A percentile compares a stretch with the other conserved stretches of the same genome.
These are phyloP conservation scores for Pogonocherus hispidulus DNA, from an alignment of 2,888 invertebrate genomes.

Conservation along the genomic window DNA sequence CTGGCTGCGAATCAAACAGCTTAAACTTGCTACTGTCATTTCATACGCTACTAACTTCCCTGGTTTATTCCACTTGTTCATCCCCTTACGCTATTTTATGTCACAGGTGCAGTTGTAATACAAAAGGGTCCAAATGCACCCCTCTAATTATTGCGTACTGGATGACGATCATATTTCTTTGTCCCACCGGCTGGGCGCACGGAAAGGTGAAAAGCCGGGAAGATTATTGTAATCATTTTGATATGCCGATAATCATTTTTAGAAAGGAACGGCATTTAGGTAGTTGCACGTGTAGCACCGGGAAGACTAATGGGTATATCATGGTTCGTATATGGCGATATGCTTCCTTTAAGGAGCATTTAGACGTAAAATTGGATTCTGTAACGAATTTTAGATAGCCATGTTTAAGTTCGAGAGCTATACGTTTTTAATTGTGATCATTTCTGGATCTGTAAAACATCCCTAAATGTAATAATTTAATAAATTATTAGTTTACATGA, in stretches of 20 bases:
- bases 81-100: conserved; percentile 26
- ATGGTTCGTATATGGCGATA: conserved; percentile 15
- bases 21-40: neutral
- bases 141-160: conserved; percentile 13
- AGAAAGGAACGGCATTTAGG: conserved; percentile 27
- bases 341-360: conserved; percentile 16
- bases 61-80: conserved; percentile 62
- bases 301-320: conserved; percentile 21
- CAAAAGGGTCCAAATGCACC: conserved; percentile 22
- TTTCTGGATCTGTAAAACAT: too few species aligned
- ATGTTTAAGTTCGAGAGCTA: neutral
- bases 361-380: conserved; percentile 20
- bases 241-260: conserved; percentile 34
- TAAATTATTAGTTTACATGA: too few species aligned
- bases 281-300: conserved; percentile 29
- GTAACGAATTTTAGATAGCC: conserved; percentile 15
- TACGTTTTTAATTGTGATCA: conserved; percentile 1
- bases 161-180: conserved; percentile 31
- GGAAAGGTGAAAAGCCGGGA: conserved; percentile 26
- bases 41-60: conserved; percentile 11
- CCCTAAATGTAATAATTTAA: too few species aligned
- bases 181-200: conserved; percentile 19
- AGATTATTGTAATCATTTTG: conserved; percentile 31
- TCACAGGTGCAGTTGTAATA: conserved; percentile 29
- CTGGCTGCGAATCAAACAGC: too few species aligned